A percentile compares a stretch with the other conserved stretches of the same genome.
Evolutionary conservation across 2,888 invertebrate species (phyloP).

Genomic region (Octonoba sinensis): DNA sequence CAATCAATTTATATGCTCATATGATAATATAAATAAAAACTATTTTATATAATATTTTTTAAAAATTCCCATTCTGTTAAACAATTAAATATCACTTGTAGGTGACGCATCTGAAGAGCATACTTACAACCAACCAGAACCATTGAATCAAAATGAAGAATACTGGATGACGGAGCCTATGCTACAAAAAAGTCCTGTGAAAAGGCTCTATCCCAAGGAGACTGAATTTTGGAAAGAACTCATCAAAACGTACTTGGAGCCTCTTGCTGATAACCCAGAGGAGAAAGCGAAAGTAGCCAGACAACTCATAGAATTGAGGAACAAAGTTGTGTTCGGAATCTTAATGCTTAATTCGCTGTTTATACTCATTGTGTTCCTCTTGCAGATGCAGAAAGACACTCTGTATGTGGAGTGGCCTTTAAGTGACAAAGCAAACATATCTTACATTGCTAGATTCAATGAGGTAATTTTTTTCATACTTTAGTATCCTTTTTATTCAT

Average conservation of each 20-base stretch:
- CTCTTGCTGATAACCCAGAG: conserved; percentile 91
- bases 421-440: conserved; percentile 93
- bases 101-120: conserved; percentile 59
- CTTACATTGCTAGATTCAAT: conserved; percentile 88
- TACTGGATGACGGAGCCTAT: conserved; percentile 94
- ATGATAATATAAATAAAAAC: too few species aligned
- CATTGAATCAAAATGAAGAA: conserved; percentile 73
- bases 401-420: conserved; percentile 97
- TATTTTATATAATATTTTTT: too few species aligned
- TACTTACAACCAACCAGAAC: conserved; percentile 73
- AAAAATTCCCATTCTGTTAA: too few species aligned
- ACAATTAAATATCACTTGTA: neutral
- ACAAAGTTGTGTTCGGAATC: conserved; percentile 95
- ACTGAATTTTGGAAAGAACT: conserved; percentile 93
- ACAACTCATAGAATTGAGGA: conserved; percentile 93
- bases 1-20: too few species aligned
- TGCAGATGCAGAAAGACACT: conserved; percentile 97
- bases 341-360: conserved; percentile 99
- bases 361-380: conserved; percentile 97
- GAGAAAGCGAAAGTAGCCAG: conserved; percentile 91
- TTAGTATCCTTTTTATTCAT: too few species aligned
- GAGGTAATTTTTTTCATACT: conserved; percentile 79
- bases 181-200: conserved; percentile 89
- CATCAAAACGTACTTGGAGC: conserved; percentile 92
- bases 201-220: conserved; percentile 87